Evolutionary conservation across 2,113 vertebrate species (phyloP), one percentile per base, ranked within the genome.

Genomic region (Eurypyga helias): DNA sequence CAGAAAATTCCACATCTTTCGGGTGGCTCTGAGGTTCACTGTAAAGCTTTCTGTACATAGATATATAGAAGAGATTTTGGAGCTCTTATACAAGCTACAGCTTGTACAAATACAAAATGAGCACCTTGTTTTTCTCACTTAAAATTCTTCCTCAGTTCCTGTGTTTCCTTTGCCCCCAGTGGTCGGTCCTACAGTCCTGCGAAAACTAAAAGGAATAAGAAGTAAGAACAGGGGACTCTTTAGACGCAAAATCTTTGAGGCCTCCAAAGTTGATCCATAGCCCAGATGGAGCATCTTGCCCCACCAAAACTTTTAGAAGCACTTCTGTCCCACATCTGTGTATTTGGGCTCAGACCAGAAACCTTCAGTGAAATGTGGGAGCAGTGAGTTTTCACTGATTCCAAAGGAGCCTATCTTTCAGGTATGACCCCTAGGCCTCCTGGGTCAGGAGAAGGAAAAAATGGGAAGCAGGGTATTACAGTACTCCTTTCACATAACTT

Each of bases 381-480:
- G 26, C 19, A 24, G 4, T 31, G 52, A 79, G 10, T 13, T 71
- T 85, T 14, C 26, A 38, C 31, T 51, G 29, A 14, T 83, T 83
- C 57, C 38, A 36, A 41, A 55, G 34, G 11, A 86, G 8, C 10
- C 7, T 4, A 7, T 48, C 15, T 81, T 52, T 62, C 49, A 75
- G 33, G 21, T 2, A 31, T 33, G 19, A 34, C 9, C 29, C 4
- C 1, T 8, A 55, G 6, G 10, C 71, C 31, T 78, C 43, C 10
- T 66, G 31, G 7, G 5, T 86, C 62, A 15, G 41, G 12, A 10
- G 41, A 9, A 41, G 41, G 41, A 12, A 41, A 12, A 41, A 41
- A 41, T 34, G 17, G 20, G 41, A 75, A 69, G 5, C 3, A 29
- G 21, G 13, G 10, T 51, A 5, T 67, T 36, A 26, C 0, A 0